Evolutionary conservation across 1,140 invertebrate species (phyloP).

Genomic region (Leptonema lineaticorne): DNA sequence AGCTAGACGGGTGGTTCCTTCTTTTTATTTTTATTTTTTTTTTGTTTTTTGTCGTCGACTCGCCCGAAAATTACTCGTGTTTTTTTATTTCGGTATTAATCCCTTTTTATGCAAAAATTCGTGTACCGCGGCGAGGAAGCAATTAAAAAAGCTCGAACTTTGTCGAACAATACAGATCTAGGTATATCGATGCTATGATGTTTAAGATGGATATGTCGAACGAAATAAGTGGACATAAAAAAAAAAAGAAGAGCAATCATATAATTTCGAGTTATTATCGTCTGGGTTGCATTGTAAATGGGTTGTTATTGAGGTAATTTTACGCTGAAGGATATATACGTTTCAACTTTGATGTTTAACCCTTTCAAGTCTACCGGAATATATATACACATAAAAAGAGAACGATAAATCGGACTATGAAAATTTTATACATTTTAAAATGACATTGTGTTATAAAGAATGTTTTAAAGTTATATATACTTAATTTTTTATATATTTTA

Average conservation of each 20-base stretch:
- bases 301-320: slow-evolving; percentile 7
- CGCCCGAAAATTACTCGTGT: slow-evolving; percentile 6
- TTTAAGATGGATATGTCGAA: background rate
- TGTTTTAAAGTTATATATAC: no score
- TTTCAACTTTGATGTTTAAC: slow-evolving; percentile 22
- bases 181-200: background rate
- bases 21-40: no score
- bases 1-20: slow-evolving; percentile 19
- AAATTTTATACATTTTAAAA: no score
- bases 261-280: background rate
- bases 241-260: background rate
- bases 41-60: no score
- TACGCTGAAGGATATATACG: background rate
- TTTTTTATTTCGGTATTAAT: background rate
- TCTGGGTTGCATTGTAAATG: slow-evolving; percentile 10
- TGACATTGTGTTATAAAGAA: no score
- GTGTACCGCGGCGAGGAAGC: slow-evolving; percentile 7
- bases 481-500: no score
- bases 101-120: background rate
- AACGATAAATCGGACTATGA: no score
- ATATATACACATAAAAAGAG: no score
- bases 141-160: slow-evolving; percentile 5
- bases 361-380: no score
- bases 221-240: background rate
- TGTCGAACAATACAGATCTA: background rate